A percentile compares a stretch with the other conserved stretches of the same genome.
Evolutionary conservation across 2,797 vertebrate species (phyloP).

Genomic region (Gallinago stenura): DNA sequence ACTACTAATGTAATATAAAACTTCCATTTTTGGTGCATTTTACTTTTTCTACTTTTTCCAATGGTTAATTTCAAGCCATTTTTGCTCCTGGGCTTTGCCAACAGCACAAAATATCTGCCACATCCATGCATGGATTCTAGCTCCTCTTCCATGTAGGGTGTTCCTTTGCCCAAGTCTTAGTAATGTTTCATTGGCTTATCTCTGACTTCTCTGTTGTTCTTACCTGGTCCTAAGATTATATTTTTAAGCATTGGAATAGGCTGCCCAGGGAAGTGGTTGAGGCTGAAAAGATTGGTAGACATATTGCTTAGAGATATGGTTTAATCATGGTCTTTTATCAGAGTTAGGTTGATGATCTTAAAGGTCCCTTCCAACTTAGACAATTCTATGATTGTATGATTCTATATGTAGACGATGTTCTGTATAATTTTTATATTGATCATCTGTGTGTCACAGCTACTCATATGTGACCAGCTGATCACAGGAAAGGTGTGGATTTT

Average conservation of each 20-base stretch:
- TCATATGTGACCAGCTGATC: neutral
- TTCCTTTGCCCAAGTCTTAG: neutral
- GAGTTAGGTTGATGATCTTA: no score
- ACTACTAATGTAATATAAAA: neutral
- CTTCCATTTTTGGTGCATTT: neutral
- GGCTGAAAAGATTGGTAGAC: no score
- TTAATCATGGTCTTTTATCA: no score
- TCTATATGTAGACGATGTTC: neutral
- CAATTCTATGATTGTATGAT: no score
- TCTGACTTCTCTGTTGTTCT: neutral
- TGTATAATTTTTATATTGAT: neutral
- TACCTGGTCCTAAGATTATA: neutral
- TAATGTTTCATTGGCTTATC: neutral
- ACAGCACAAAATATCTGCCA: neutral
- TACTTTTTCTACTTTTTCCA: neutral
- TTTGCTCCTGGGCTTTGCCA: neutral
- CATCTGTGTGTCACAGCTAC: neutral
- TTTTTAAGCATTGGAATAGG: no score
- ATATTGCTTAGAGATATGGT: no score
- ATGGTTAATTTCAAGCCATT: neutral
- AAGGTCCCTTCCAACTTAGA: no score
- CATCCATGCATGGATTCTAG: accelerated
- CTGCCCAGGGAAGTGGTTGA: no score
- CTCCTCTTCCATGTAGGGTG: neutral
- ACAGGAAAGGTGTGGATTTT: neutral